Evolutionary conservation across 2,113 vertebrate species (phyloP).

Genomic region (Pristiophorus japonicus): DNA sequence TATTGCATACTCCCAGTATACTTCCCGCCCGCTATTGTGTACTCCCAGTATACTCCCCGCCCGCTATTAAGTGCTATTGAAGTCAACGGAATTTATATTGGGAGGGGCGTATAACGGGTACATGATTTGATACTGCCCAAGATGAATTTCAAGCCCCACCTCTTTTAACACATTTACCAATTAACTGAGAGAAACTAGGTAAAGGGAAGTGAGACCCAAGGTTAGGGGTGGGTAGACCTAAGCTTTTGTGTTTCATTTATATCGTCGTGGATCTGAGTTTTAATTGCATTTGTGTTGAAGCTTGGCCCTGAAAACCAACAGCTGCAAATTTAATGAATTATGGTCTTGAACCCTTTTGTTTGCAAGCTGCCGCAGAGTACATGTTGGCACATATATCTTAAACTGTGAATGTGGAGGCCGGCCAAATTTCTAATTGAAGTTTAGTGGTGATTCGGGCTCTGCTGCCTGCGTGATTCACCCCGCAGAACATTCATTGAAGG

Average conservation of each 20-base stretch:
- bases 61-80: too few relatives aligned
- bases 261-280: not conserved
- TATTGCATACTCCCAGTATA: too few relatives aligned
- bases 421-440: slow-evolving; percentile 28
- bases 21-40: too few relatives aligned
- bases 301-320: not conserved
- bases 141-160: not conserved
- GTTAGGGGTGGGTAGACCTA: not conserved
- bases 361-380: not conserved
- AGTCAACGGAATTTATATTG: too few relatives aligned
- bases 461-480: not conserved
- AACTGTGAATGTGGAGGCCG: not conserved
- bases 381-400: slow-evolving; percentile 16
- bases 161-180: not conserved
- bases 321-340: slow-evolving; percentile 19
- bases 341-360: not conserved
- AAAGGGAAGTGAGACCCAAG: not conserved
- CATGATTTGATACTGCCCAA: too few relatives aligned
- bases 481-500: not conserved
- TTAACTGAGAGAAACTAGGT: not conserved
- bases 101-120: too few relatives aligned
- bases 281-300: slow-evolving; percentile 5
- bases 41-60: too few relatives aligned
- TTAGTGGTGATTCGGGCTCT: slow-evolving; percentile 27
- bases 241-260: not conserved